These are phyloP conservation scores for Channa argus DNA, from an alignment of 2,113 vertebrate species.

Conservation along the genomic window DNA sequence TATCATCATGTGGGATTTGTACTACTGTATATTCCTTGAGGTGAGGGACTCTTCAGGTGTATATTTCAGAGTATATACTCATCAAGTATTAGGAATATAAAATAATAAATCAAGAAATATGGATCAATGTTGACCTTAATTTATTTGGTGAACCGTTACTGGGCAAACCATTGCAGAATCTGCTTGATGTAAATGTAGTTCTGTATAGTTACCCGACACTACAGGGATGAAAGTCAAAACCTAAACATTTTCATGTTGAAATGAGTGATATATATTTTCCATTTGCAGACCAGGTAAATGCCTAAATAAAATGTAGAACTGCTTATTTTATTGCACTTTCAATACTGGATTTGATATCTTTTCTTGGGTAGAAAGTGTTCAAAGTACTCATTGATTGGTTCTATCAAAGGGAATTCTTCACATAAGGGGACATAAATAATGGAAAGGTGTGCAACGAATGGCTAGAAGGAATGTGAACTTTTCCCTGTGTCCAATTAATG, in stretches of 20 bases:
- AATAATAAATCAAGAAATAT: too few species aligned
- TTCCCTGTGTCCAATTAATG: slow-evolving; percentile 83
- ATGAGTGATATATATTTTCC: background rate
- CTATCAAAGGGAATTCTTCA: slow-evolving; percentile 81
- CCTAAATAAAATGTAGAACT: slow-evolving; percentile 31
- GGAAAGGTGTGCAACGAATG: slow-evolving; percentile 68
- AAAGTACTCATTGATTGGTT: slow-evolving; percentile 72
- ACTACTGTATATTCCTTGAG: background rate
- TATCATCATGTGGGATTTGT: slow-evolving; percentile 30
- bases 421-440: slow-evolving; percentile 80
- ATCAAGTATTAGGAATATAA: too few species aligned
- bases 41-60: slow-evolving; percentile 8
- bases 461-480: slow-evolving; percentile 78
- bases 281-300: background rate
- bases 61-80: background rate
- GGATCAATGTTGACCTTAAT: slow-evolving; percentile 11
- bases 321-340: slow-evolving; percentile 42
- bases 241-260: slow-evolving; percentile 3
- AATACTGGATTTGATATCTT: slow-evolving; percentile 43
- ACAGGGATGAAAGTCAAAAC: slow-evolving; percentile 23
- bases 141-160: slow-evolving; percentile 11
- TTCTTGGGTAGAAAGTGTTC: slow-evolving; percentile 59
- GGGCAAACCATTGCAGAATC: background rate
- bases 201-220: slow-evolving; percentile 12
- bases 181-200: background rate